Evolutionary conservation across 2,113 vertebrate genomes (phyloP).

Genomic region (Notiomystis cincta): DNA sequence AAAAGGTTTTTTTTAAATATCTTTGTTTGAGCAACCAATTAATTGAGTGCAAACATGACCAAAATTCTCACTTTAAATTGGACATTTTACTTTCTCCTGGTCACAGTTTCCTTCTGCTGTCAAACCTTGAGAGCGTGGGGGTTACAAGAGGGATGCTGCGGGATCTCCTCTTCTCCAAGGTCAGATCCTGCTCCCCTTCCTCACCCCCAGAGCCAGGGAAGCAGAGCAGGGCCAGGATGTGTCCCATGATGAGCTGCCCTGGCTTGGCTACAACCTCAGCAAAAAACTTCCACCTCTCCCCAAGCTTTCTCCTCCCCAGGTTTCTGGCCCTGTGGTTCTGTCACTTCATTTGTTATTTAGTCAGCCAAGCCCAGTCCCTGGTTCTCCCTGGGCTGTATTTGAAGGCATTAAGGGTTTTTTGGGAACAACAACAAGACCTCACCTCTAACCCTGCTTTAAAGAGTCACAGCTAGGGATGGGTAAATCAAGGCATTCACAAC

Average conservation of each 20-base stretch:
- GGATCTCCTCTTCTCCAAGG: background rate
- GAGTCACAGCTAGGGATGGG: no score
- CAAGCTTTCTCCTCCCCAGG: background rate
- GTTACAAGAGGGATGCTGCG: accelerated
- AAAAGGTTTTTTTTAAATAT: accelerated
- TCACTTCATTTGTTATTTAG: background rate
- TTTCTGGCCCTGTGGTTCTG: background rate
- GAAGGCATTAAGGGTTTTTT: background rate
- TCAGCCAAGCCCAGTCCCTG: background rate
- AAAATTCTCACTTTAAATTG: accelerated
- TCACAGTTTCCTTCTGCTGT: background rate
- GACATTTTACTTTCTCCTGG: accelerated
- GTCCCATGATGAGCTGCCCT: background rate
- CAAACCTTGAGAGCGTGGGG: accelerated
- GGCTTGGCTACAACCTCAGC: background rate
- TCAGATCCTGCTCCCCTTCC: background rate
- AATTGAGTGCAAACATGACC: background rate
- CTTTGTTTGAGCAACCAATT: background rate
- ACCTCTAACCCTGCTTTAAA: background rate
- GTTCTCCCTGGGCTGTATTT: background rate
- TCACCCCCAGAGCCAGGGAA: accelerated
- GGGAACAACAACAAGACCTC: background rate
- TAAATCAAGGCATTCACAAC: background rate
- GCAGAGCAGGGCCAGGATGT: background rate
- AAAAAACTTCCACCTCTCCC: background rate